Percentiles rank a stretch among this genome's conserved stretches.
Evolutionary conservation across 2,888 invertebrate genomes (phyloP).

Genomic region (Bombylius discolor): DNA sequence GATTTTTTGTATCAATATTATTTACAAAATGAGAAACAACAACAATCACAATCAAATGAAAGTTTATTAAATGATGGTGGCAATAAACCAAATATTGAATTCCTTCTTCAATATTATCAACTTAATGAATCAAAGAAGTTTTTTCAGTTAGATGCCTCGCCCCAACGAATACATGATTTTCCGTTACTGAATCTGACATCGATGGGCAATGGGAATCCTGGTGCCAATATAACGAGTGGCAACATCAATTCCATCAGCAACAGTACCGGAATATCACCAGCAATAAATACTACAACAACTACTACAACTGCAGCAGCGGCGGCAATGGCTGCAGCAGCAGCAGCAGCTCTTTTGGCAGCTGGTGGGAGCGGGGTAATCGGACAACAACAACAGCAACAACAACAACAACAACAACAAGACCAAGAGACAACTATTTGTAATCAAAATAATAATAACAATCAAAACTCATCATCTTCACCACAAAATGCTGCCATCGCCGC

Average conservation of each 20-base stretch:
- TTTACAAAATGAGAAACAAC: slow-evolving; percentile 24
- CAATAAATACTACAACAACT: slow-evolving; percentile 11
- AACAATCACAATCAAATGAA: slow-evolving; percentile 11
- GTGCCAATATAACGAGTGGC: background rate
- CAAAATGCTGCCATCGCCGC: background rate
- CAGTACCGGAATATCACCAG: slow-evolving; percentile 9
- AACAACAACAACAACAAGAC: slow-evolving; percentile 3
- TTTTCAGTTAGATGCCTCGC: slow-evolving; percentile 38
- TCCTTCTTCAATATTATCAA: slow-evolving; percentile 34
- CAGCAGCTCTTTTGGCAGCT: slow-evolving; percentile 19
- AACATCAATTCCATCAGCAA: slow-evolving; percentile 13
- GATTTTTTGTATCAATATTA: slow-evolving; percentile 35
- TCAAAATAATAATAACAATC: background rate
- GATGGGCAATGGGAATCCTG: slow-evolving; percentile 6
- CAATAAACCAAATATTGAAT: slow-evolving; percentile 31
- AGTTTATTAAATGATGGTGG: slow-evolving; percentile 7
- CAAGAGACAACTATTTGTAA: slow-evolving; percentile 3
- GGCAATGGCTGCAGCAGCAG: slow-evolving; percentile 8
- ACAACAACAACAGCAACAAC: slow-evolving; percentile 18
- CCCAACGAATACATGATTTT: slow-evolving; percentile 30
- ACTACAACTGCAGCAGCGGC: slow-evolving; percentile 3
- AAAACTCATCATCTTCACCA: background rate
- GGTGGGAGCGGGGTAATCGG: slow-evolving; percentile 18
- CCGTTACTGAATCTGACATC: slow-evolving; percentile 20
- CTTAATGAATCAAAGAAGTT: slow-evolving; percentile 36